A percentile compares a stretch with the other conserved stretches of the same genome.
phyloP scores from a whole-genome alignment of 2,797 vertebrate species.

The Peromyscus attwateri region DNA sequence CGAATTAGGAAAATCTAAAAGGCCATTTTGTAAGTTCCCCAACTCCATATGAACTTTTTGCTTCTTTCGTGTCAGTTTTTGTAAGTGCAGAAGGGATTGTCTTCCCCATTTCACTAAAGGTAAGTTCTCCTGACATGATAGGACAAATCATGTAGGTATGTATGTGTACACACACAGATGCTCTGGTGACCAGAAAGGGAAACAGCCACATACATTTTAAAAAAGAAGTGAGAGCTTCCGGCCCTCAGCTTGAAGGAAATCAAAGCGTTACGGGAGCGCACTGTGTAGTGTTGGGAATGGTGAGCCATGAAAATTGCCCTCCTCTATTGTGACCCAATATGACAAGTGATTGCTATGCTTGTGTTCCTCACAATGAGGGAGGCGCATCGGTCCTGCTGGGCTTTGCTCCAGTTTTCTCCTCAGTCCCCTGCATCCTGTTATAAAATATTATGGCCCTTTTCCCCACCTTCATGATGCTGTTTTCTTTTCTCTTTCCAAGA shows the following conservation, averaged over 20 bases:
- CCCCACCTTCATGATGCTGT: constrained; percentile 92
- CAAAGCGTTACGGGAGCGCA: constrained; percentile 88
- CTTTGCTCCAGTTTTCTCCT: constrained; percentile 93
- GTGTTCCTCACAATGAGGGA: constrained; percentile 93
- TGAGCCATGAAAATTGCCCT: constrained; percentile 94
- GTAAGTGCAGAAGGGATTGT: constrained; percentile 46
- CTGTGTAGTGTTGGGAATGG: constrained; percentile 90
- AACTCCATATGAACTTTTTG: constrained; percentile 60
- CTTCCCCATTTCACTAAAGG: constrained; percentile 43
- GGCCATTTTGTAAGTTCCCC: constrained; percentile 23
- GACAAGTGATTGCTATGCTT: constrained; percentile 94
- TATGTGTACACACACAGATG: constrained; percentile 66
- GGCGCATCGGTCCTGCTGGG: constrained; percentile 94
- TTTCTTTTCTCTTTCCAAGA: constrained; percentile 75
- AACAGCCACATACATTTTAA: constrained; percentile 88
- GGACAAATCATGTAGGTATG: not conserved
- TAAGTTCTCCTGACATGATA: constrained; percentile 8
- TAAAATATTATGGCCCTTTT: constrained; percentile 97
- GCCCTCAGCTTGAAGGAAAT: constrained; percentile 85
- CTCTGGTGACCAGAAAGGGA: constrained; percentile 92
- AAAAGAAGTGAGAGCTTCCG: constrained; percentile 86
- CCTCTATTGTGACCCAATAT: constrained; percentile 93
- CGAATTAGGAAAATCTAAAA: constrained; percentile 61
- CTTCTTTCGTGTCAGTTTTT: constrained; percentile 52
- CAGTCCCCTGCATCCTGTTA: constrained; percentile 97